These are phyloP conservation scores for Scarus forsteni DNA, from an alignment of 2,797 vertebrate species.

Conservation along the genomic window DNA sequence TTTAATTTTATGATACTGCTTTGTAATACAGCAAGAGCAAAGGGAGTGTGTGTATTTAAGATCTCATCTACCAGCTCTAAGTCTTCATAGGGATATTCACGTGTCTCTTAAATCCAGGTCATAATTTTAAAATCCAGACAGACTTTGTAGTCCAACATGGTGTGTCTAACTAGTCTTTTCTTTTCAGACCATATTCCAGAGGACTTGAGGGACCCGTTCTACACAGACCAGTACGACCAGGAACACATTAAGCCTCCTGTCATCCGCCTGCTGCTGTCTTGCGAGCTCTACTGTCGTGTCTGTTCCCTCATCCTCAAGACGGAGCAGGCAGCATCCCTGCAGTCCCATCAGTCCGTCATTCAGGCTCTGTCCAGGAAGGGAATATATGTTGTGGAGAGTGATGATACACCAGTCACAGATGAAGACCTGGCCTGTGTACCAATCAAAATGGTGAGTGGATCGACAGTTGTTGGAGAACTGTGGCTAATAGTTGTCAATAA, in stretches of 20 bases:
- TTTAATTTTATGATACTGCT: too few relatives aligned
- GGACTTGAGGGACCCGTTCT: conserved; percentile 96
- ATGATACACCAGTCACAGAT: conserved; percentile 92
- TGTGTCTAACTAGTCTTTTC: conserved; percentile 13
- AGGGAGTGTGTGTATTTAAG: too few relatives aligned
- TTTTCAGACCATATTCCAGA: conserved; percentile 94
- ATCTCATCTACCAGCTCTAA: background rate
- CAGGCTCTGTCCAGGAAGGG: conserved; percentile 96
- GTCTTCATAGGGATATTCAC: background rate
- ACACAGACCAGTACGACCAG: conserved; percentile 97
- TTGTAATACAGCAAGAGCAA: too few relatives aligned
- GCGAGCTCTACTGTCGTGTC: conserved; percentile 97
- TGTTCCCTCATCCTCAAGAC: conserved; percentile 96
- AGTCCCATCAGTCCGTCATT: conserved; percentile 95
- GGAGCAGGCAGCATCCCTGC: conserved; percentile 92
- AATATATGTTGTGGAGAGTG: conserved; percentile 97
- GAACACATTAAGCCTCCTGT: conserved; percentile 98
- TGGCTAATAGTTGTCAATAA: too few relatives aligned
- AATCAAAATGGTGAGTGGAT: conserved; percentile 96
- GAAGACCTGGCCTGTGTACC: conserved; percentile 90
- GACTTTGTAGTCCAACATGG: background rate
- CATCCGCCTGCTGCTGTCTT: conserved; percentile 92
- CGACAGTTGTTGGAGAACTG: background rate
- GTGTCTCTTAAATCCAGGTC: background rate
- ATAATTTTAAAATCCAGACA: conserved; percentile 2